Conservation (phyloP, 2,113 vertebrate genomes). For the Mormoops blainvillei region DNA sequence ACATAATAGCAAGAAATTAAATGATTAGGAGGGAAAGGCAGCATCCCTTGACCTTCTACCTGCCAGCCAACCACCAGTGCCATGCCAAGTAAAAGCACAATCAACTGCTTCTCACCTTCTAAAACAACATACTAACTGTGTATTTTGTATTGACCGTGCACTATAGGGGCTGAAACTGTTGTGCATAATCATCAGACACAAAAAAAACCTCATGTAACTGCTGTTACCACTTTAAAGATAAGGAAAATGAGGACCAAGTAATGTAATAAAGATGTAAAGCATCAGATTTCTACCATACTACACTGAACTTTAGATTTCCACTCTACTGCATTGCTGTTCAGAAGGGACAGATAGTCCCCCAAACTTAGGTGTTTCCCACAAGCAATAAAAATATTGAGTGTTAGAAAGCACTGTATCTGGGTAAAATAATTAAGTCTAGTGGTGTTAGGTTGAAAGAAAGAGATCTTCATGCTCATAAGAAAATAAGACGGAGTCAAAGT, state of each 20-base stretch:
- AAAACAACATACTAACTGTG: not conserved
- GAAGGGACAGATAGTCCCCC: not conserved
- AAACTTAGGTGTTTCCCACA: not conserved
- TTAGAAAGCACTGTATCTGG: not conserved
- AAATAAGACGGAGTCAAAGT: not conserved
- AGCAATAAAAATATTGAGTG: not conserved
- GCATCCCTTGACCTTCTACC: fast-evolving
- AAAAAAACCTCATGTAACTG: not conserved
- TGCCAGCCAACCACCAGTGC: not conserved
- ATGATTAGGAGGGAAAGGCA: not conserved
- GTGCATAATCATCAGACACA: not conserved
- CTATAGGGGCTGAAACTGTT: not conserved
- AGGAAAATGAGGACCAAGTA: not conserved
- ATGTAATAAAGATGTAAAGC: not conserved
- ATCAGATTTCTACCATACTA: not conserved
- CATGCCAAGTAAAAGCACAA: not conserved
- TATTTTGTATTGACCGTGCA: not conserved
- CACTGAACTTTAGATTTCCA: not conserved
- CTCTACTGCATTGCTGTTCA: not conserved
- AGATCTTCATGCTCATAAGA: not conserved
- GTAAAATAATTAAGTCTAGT: not conserved
- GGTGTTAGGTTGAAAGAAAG: not conserved
- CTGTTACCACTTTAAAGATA: not conserved
- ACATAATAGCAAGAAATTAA: not conserved
- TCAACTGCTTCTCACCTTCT: not conserved